Base-by-base conservation (phyloP, 2,888 invertebrate genomes). In the Helleia helle region DNA sequence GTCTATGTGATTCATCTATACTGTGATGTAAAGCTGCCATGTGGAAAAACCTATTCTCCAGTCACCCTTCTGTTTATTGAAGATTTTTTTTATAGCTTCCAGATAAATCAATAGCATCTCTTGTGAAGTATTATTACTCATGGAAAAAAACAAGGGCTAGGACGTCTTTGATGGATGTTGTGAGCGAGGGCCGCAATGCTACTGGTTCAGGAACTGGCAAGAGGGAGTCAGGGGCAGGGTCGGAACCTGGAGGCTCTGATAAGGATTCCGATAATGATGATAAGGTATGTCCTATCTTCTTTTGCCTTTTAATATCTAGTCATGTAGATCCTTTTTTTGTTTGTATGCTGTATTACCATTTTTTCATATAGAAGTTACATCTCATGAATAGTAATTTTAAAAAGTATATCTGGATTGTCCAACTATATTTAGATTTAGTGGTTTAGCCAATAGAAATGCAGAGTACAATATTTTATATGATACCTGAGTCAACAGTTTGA, bases 41-140 rank as follows among this genome's bases (percentile, higher is more conserved):
- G n/a, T n/a, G n/a, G n/a, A n/a, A n/a, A n/a, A n/a, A n/a, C n/a
- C n/a, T n/a, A n/a, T n/a, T n/a, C n/a, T n/a, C n/a, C n/a, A n/a
- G n/a, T n/a, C n/a, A n/a, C n/a, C n/a, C n/a, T n/a, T n/a, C n/a
- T n/a, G n/a, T n/a, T 40, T 22, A 41, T 48, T 48, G 8, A 40
- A 41, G 38, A 36, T 43, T 31, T 43, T 29, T 44, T 38, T 46
- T 53, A 48, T 43, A 97, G 97, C 85, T 98, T 59, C 98, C 98
- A 22, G 98, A 98, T 70, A 99, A 99, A 85, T 93, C 96, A 36
- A 97, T 98, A 65, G 95, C 97, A 34, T 94, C 94, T 57, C 86
- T 99, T 59, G 97, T 99, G 1, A 97, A 97, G 76, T 97, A 97
- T 72, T 99, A 98, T 76, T 99, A 99, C 71, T 95, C 96, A 60